These are phyloP conservation scores for Drosophila parvula DNA, from an alignment of 1,140 invertebrate species.

Conservation along the genomic window DNA sequence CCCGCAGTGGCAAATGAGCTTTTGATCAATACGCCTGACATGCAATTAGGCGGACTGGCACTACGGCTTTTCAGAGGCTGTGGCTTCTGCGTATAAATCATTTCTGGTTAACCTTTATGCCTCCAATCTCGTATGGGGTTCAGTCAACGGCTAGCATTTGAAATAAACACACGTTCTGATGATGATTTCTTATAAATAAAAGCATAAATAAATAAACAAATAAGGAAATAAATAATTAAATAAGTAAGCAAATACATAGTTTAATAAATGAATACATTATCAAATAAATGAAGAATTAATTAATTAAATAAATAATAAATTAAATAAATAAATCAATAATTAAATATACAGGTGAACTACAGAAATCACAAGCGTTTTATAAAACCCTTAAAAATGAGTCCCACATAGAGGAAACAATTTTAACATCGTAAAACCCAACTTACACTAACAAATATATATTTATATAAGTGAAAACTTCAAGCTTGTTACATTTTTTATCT, in stretches of 20 bases:
- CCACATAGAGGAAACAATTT: too few relatives aligned
- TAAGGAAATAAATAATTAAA: background rate
- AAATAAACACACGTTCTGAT: background rate
- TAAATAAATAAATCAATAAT: too few relatives aligned
- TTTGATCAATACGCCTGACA: slow-evolving; percentile 64
- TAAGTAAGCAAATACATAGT: too few relatives aligned
- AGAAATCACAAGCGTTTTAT: too few relatives aligned
- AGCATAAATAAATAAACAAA: background rate
- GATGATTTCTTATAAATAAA: background rate
- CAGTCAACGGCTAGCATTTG: background rate
- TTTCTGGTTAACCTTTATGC: slow-evolving; percentile 63
- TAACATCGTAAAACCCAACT: too few relatives aligned
- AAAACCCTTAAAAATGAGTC: too few relatives aligned
- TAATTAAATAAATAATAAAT: too few relatives aligned
- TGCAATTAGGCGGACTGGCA: slow-evolving; percentile 66
- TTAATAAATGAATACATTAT: too few relatives aligned
- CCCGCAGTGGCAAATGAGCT: slow-evolving; percentile 54
- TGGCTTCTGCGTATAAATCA: slow-evolving; percentile 40
- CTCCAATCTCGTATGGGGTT: slow-evolving; percentile 7
- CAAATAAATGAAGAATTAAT: too few relatives aligned
- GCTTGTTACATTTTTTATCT: background rate
- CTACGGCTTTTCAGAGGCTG: slow-evolving; percentile 7
- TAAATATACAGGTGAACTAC: too few relatives aligned
- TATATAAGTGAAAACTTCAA: background rate
- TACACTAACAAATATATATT: background rate